Base-by-base conservation (phyloP, 2,797 vertebrate species). In the Chelonia mydas region DNA sequence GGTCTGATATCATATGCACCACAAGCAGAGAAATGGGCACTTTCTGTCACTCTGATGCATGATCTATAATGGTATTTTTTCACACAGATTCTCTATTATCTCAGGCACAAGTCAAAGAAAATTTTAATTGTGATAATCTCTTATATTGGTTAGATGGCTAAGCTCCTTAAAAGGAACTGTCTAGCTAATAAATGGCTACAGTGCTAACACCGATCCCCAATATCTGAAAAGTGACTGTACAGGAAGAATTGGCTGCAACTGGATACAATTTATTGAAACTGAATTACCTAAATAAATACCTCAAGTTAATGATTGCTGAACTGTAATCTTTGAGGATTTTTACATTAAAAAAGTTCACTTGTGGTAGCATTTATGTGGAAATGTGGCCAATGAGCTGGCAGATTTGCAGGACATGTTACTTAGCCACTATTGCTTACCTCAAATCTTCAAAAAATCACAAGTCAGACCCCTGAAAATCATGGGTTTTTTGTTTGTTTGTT, bases 201-300 rank as follows among this genome's bases (percentile, higher is more conserved):
- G 0, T 12, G 61, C 77, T 68, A 37, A 65, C 4, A 11, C 0
- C 55, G 28, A 12, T 57, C 25, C 55, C 55, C 11, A 11, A 28
- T 57, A 57, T 57, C 55, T 57, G 27, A 25, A 57, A 57, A 57
- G 27, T 57, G 25, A 9, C 11, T 57, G 55, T 28, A 28, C 55
- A 57, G 55, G 27, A 57, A 28, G 11, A 57, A 57, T 16, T 61
- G 31, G 6, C 3, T 61, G 17, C 31, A 61, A 61, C 25, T 33
- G 7, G 13, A 17, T 61, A 61, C 13, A 61, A 15, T 31, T 31
- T 31, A 33, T 33, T 61, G 59, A 61, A 13, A 61, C 7, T 61
- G 59, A 61, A 61, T 33, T 33, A 61, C 59, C 28, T 33, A 61
- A 61, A 61, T 61, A 61, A 17, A 61, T 61, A 16, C 11, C 31